phyloP scores from a whole-genome alignment of 2,888 invertebrate genomes.

The Lepidochrysops patricia region DNA sequence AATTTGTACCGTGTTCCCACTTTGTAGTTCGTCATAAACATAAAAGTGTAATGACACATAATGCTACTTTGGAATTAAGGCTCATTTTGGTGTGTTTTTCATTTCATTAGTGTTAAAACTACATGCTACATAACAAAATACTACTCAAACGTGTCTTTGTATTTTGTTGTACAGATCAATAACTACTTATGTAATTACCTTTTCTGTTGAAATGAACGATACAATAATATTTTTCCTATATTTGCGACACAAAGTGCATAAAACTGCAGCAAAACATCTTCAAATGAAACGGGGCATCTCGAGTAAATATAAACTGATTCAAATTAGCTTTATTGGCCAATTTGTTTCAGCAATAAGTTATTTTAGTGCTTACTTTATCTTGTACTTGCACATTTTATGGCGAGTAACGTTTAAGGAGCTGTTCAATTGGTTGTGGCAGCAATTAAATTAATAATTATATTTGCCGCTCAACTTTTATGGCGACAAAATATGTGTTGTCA shows the following conservation, averaged over 20 bases:
- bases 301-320: neutral
- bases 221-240: too few species aligned
- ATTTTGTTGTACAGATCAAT: too few species aligned
- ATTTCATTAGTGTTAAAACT: too few species aligned
- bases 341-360: neutral
- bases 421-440: neutral
- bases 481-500: neutral
- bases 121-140: too few species aligned
- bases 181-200: too few species aligned
- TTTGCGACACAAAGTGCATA: too few species aligned
- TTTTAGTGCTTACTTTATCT: neutral
- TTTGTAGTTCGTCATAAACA: too few species aligned
- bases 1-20: neutral
- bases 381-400: neutral
- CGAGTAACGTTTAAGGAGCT: neutral
- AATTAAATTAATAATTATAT: neutral
- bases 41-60: too few species aligned
- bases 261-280: neutral
- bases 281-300: neutral
- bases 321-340: neutral
- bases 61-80: too few species aligned
- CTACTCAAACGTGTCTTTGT: too few species aligned
- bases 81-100: too few species aligned
- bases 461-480: neutral
- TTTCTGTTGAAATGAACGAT: too few species aligned